A percentile compares a stretch with the other conserved stretches of the same genome.
phyloP scores from a whole-genome alignment of 2,113 vertebrate species.

The Oriolus oriolus region DNA sequence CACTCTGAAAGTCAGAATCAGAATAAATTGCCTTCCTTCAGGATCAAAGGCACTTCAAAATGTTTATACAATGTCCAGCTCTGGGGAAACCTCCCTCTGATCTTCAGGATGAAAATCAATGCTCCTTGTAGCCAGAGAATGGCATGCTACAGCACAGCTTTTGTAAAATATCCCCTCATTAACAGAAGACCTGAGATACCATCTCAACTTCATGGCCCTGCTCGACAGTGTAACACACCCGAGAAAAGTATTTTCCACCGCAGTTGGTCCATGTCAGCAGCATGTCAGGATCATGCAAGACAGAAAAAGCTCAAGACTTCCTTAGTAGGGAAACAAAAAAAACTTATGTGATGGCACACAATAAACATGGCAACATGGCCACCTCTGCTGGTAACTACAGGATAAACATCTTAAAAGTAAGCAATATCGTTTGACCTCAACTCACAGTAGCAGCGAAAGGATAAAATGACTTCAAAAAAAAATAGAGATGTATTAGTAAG shows the following conservation, averaged over 20 bases:
- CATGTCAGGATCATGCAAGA: neutral
- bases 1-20: neutral
- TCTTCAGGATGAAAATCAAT: neutral
- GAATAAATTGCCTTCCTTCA: neutral
- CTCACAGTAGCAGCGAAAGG: neutral
- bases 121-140: neutral
- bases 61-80: neutral
- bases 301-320: neutral
- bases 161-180: neutral
- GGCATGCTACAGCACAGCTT: neutral
- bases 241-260: neutral
- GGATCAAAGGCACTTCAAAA: neutral
- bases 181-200: neutral
- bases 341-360: neutral
- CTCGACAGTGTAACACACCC: rapidly evolving
- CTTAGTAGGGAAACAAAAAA: neutral
- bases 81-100: neutral
- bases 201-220: neutral
- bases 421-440: neutral
- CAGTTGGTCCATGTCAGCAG: neutral
- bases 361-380: neutral
- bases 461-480: neutral
- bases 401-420: neutral
- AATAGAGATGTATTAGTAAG: rapidly evolving
- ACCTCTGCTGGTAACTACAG: neutral